These are phyloP conservation scores for Crocuta crocuta DNA, from an alignment of 2,113 vertebrate genomes.

Conservation along the genomic window DNA sequence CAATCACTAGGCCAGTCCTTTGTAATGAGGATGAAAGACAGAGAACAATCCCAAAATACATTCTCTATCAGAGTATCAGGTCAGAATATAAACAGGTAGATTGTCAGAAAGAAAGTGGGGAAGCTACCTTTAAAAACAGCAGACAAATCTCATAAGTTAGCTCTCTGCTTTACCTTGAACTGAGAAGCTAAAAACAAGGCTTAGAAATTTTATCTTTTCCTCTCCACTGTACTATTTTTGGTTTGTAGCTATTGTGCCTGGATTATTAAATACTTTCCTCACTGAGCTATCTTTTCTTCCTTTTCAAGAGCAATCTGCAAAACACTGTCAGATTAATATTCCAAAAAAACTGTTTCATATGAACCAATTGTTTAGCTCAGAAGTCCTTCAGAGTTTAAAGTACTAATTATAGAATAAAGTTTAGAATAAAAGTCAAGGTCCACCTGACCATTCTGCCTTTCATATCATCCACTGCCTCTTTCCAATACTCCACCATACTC, in stretches of 20 bases:
- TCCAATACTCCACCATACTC: background rate
- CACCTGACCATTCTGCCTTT: background rate
- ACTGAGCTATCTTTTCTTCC: constrained; percentile 20
- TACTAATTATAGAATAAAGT: background rate
- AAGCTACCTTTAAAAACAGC: background rate
- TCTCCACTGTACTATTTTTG: constrained; percentile 5
- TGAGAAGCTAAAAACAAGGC: background rate
- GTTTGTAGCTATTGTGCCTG: background rate
- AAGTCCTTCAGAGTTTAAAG: background rate
- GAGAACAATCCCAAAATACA: constrained; percentile 53
- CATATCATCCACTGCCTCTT: background rate
- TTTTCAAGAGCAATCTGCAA: constrained; percentile 32
- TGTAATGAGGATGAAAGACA: constrained; percentile 57
- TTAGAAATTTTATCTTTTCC: constrained; percentile 56
- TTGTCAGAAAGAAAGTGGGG: background rate
- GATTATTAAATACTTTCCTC: constrained; percentile 35
- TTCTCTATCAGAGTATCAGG: constrained; percentile 37
- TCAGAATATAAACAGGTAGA: constrained; percentile 54
- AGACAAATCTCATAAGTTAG: background rate
- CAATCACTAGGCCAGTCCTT: constrained; percentile 29
- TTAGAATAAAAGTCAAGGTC: background rate
- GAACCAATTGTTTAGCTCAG: background rate
- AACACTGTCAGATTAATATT: background rate
- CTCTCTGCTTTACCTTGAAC: background rate
- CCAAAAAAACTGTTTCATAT: background rate